A percentile compares a stretch with the other conserved stretches of the same genome.
Conservation (phyloP, 2,797 vertebrate species). For the Sarcoramphus papa region DNA sequence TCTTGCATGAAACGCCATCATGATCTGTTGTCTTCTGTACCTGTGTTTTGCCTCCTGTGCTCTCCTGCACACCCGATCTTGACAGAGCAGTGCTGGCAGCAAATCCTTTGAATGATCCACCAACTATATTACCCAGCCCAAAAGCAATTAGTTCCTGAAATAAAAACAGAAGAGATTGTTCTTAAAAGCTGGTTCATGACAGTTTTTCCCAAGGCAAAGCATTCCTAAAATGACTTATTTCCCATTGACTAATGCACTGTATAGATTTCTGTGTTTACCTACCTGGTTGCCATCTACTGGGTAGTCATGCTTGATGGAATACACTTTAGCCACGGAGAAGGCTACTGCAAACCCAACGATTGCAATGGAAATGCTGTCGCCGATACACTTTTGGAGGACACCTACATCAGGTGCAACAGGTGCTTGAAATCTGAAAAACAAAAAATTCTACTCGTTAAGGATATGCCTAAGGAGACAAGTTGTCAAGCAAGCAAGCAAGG, state of each 20-base stretch:
- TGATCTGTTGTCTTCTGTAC: conserved; percentile 61
- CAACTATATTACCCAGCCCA: conserved; percentile 89
- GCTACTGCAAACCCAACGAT: conserved; percentile 91
- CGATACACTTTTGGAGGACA: conserved; percentile 75
- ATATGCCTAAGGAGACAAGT: not conserved
- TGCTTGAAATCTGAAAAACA: conserved; percentile 78
- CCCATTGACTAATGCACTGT: not conserved
- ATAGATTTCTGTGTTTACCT: not conserved
- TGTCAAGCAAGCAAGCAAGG: not conserved
- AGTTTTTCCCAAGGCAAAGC: not conserved
- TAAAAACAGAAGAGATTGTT: not conserved
- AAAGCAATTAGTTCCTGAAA: conserved; percentile 92
- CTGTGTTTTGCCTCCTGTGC: conserved; percentile 97
- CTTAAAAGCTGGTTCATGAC: not conserved
- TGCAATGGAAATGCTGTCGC: conserved; percentile 85
- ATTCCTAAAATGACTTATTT: not conserved
- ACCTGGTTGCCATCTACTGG: conserved; percentile 91
- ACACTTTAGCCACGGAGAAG: conserved; percentile 92
- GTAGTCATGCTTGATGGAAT: conserved; percentile 92
- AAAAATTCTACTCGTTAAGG: not conserved
- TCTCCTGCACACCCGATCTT: conserved; percentile 92
- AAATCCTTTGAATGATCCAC: conserved; percentile 87
- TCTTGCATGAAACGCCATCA: not conserved
- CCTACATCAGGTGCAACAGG: conserved; percentile 77
- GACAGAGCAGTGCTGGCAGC: conserved; percentile 91